Conservation (phyloP, 2,888 invertebrate genomes). For the Stenodema calcarata region DNA sequence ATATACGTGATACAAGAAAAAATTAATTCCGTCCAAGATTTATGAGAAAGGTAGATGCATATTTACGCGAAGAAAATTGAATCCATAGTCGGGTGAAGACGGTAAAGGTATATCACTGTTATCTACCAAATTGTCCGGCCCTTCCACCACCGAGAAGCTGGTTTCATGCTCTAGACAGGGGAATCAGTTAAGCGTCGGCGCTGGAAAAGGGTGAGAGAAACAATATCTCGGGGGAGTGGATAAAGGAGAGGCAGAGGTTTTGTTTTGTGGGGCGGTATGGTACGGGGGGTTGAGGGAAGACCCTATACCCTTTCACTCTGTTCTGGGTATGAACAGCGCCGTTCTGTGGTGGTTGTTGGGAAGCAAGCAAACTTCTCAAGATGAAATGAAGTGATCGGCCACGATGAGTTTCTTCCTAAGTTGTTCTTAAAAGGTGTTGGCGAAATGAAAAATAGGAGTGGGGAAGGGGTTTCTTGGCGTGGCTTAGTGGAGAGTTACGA, state of each 20-base stretch:
- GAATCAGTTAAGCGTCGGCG: background rate
- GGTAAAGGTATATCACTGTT: background rate
- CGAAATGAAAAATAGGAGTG: background rate
- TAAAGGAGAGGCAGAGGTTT: slow-evolving; percentile 3
- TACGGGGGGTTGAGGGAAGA: background rate
- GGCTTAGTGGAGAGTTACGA: background rate
- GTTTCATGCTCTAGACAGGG: background rate
- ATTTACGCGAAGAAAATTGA: background rate
- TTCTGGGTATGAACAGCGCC: background rate
- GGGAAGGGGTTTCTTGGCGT: background rate
- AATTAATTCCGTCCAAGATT: background rate
- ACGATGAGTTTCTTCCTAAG: slow-evolving; percentile 2
- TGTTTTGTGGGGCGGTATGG: background rate
- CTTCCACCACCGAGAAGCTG: background rate
- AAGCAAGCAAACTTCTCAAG: slow-evolving; percentile 11
- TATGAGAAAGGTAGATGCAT: background rate
- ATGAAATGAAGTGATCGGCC: slow-evolving; percentile 11
- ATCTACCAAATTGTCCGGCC: slow-evolving; percentile 5
- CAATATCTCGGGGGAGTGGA: background rate
- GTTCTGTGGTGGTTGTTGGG: background rate
- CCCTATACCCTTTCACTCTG: background rate
- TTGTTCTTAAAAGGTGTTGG: background rate
- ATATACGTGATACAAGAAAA: background rate
- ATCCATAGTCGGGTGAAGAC: background rate
- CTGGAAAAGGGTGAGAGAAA: background rate